phyloP scores from a whole-genome alignment of 2,797 vertebrate genomes.

The Poecilia wingei region DNA sequence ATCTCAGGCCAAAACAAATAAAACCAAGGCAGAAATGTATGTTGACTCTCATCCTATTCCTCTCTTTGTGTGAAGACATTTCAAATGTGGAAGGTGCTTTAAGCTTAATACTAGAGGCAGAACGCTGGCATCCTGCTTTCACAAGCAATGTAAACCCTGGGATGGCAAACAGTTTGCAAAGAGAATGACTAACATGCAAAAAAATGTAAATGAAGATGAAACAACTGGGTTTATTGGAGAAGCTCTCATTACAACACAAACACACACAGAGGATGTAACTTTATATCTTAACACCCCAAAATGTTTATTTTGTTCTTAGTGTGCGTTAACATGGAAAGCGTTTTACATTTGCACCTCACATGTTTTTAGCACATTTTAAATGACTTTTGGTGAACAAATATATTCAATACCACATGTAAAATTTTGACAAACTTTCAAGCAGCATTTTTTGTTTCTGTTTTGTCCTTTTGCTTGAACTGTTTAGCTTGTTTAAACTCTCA shows the following conservation, averaged over 20 bases:
- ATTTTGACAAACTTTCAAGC: background rate
- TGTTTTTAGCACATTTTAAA: background rate
- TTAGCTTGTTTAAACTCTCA: background rate
- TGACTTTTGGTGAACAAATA: background rate
- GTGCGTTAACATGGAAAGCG: background rate
- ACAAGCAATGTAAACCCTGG: background rate
- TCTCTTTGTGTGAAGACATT: background rate
- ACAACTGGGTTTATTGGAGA: no score
- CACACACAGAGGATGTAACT: background rate
- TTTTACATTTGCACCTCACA: background rate
- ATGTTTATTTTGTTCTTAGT: background rate
- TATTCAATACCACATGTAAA: background rate
- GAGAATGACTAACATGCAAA: background rate
- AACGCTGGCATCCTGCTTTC: background rate
- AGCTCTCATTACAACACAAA: background rate
- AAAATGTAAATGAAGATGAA: background rate
- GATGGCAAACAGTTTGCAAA: background rate
- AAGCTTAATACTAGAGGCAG: background rate
- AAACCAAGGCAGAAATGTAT: background rate
- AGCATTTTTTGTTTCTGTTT: background rate
- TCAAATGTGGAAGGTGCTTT: background rate
- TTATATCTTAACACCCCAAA: background rate
- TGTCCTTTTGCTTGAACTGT: background rate
- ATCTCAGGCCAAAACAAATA: constrained; percentile 10
- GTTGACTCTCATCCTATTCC: background rate